Evolutionary conservation across 2,113 vertebrate genomes (phyloP), one percentile per base, ranked within the genome.

Genomic region (Microtus oregoni): DNA sequence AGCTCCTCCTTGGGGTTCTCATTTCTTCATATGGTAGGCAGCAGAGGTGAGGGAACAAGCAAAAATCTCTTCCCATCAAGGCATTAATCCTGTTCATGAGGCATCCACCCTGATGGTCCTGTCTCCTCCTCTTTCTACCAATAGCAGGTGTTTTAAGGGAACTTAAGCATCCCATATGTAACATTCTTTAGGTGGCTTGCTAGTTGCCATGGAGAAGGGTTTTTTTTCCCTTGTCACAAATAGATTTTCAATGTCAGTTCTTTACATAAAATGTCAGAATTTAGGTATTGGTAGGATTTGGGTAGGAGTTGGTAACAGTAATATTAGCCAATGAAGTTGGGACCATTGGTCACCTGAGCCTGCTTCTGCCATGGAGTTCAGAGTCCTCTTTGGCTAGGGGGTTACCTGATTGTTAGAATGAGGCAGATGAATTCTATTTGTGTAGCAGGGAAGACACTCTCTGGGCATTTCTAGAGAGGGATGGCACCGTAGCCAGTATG

Each of bases 401-500:
- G 67, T 19, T 61, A 20, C n/a, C 61, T 30, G 70, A 76, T 38
- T 92, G 83, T 35, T 30, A 72, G 32, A 79, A 88, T 9, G 38
- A 63, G 87, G 87, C 78, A 55, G 72, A 38, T 73, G 65, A 61
- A 44, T 73, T 77, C 52, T 41, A 7, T 68, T 70, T 4, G 0
- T 24, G 0, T 11, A 32, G 13, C 2, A 73, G 52, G 41, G 24
- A 20, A 68, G 24, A 55, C 1, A 6, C 0, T 0, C 35, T 50
- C 1, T 13, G 70, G 77, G 3, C 24, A 0, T 82, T 22, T 78
- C 78, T 44, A 79, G 90, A 89, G 91, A 93, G 89, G 70, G 61
- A 13, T 13, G 72, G 70, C 9, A 35, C 38, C 19, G 7, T 5
- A 35, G n/a, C 30, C 82, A 32, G 38, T 22, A 7, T 14, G 50